Evolutionary conservation across 2,113 vertebrate genomes (phyloP).

Genomic region (Serinus canaria): DNA sequence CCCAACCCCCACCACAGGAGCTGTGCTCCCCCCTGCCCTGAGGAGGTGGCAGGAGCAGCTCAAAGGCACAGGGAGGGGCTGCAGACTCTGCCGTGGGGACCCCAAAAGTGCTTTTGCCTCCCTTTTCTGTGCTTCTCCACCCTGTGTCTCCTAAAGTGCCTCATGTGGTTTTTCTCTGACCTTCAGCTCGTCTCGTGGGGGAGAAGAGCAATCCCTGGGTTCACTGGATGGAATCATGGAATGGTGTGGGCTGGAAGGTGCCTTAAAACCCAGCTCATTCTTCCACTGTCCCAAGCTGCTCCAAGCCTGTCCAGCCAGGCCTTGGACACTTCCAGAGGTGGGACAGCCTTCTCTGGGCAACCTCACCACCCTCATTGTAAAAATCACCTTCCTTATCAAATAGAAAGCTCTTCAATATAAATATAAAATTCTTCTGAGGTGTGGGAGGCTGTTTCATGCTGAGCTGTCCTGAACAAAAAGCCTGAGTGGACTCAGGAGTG

Average conservation of each 20-base stretch:
- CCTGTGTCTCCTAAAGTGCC: neutral
- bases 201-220: no score
- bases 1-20: rapidly evolving
- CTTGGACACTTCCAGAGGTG: neutral
- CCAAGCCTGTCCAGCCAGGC: rapidly evolving
- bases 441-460: neutral
- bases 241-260: neutral
- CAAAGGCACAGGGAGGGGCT: neutral
- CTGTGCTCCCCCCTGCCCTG: neutral
- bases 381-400: neutral
- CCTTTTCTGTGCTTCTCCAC: neutral
- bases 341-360: neutral
- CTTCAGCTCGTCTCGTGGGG: rapidly evolving
- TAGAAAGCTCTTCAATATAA: neutral
- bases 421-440: neutral
- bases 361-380: neutral
- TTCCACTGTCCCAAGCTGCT: neutral
- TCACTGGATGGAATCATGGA: rapidly evolving
- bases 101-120: neutral
- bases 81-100: neutral
- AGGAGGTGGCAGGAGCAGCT: rapidly evolving
- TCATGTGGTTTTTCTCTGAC: rapidly evolving
- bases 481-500: rapidly evolving
- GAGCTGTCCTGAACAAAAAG: neutral
- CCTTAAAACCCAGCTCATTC: neutral